These are phyloP conservation scores for Melanerpes formicivorus DNA, from an alignment of 2,113 vertebrate species.

Conservation along the genomic window DNA sequence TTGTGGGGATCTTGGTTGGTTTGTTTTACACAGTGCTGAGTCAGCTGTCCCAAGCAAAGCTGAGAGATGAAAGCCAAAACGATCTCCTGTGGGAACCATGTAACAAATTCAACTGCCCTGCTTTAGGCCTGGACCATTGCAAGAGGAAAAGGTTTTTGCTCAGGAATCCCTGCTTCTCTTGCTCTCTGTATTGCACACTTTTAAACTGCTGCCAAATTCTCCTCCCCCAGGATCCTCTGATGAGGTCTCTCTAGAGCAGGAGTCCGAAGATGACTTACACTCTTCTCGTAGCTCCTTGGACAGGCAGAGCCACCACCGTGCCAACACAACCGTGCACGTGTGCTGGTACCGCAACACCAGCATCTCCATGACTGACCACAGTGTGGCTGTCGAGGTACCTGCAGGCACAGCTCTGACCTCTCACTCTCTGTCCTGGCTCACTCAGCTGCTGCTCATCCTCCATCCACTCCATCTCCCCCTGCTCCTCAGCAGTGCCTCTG, in stretches of 20 bases:
- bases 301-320: slow-evolving; percentile 87
- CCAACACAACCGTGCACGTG: slow-evolving; percentile 93
- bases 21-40: not conserved
- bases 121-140: not conserved
- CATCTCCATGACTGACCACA: slow-evolving; percentile 94
- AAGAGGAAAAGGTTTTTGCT: not conserved
- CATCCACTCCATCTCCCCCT: not conserved
- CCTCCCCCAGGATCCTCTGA: slow-evolving; percentile 86
- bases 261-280: slow-evolving; percentile 87
- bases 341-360: slow-evolving; percentile 97
- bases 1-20: not conserved
- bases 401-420: not conserved
- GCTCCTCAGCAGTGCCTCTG: not conserved
- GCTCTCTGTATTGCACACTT: not conserved
- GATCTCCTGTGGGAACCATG: not conserved
- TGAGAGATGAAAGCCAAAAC: not conserved
- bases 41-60: not conserved
- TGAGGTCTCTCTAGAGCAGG: slow-evolving; percentile 87
- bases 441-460: not conserved
- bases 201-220: slow-evolving; percentile 41
- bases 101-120: fast-evolving
- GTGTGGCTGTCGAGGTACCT: slow-evolving; percentile 90
- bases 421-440: not conserved
- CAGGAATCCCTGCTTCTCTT: not conserved
- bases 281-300: slow-evolving; percentile 84